A percentile compares a stretch with the other conserved stretches of the same genome.
Conservation (phyloP, 1,140 invertebrate species). For the Sitophilus oryzae region DNA sequence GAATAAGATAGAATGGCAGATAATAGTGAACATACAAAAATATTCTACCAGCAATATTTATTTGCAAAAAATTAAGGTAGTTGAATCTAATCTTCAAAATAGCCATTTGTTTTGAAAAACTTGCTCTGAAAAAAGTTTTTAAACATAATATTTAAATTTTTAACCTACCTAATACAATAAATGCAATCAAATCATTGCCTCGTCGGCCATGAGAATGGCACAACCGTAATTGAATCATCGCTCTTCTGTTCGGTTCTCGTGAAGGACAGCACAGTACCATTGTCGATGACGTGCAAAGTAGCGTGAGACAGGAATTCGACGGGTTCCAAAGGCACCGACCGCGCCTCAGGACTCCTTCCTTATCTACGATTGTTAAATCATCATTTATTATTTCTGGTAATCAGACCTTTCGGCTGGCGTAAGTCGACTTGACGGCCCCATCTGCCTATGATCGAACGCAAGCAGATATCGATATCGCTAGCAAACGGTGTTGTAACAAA, state of each 20-base stretch:
- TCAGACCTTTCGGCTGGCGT: conserved; percentile 12
- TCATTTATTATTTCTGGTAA: conserved; percentile 26
- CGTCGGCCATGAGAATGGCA: background rate
- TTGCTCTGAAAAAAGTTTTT: too few relatives aligned
- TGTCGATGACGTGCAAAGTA: conserved; percentile 23
- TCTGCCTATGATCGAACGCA: conserved; percentile 8
- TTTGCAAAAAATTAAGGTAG: too few relatives aligned
- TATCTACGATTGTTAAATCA: conserved; percentile 22
- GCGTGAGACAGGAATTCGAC: conserved; percentile 23
- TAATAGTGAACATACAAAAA: too few relatives aligned
- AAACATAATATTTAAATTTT: too few relatives aligned
- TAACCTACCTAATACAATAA: too few relatives aligned
- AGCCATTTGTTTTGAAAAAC: too few relatives aligned
- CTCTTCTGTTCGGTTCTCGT: background rate
- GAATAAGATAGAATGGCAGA: too few relatives aligned
- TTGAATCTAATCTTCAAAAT: too few relatives aligned
- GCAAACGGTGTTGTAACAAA: background rate
- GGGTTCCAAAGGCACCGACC: conserved; percentile 20
- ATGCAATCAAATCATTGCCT: too few relatives aligned
- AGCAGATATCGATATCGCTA: background rate
- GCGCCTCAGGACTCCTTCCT: conserved; percentile 1
- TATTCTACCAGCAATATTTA: too few relatives aligned
- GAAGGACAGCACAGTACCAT: conserved; percentile 23
- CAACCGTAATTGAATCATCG: background rate
- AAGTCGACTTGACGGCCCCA: conserved; percentile 12